These are phyloP conservation scores for Scylla paramamosain DNA, from an alignment of 1,140 invertebrate genomes.

Conservation along the genomic window DNA sequence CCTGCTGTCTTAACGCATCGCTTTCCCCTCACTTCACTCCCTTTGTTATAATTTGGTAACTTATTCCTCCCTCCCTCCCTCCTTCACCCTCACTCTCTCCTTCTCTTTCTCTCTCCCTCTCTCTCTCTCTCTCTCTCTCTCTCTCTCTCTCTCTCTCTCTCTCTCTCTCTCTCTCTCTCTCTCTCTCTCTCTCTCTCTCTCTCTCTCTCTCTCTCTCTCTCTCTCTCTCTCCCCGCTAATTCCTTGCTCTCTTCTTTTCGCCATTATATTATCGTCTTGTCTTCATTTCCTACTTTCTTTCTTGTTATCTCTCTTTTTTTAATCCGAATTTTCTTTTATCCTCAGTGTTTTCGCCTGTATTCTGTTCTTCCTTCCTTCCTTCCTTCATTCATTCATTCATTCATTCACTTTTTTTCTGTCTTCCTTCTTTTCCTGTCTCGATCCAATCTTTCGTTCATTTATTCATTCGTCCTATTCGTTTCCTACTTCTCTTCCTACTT, in stretches of 20 bases:
- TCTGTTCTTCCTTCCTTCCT: too few species aligned
- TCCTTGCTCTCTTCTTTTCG: too few species aligned
- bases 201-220: neutral
- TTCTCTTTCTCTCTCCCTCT: neutral
- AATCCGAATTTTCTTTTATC: too few species aligned
- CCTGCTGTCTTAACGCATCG: neutral
- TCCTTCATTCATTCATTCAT: too few species aligned
- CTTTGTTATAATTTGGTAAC: slow-evolving; percentile 26
- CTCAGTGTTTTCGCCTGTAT: too few species aligned
- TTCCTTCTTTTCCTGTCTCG: too few species aligned
- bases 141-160: slow-evolving; percentile 3
- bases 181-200: neutral
- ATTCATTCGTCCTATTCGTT: too few species aligned
- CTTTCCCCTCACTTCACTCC: slow-evolving; percentile 31
- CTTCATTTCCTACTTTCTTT: neutral
- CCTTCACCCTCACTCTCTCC: neutral
- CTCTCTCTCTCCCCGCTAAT: neutral
- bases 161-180: neutral
- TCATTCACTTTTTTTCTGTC: too few species aligned
- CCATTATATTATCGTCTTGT: too few species aligned
- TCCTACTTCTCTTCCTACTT: too few species aligned
- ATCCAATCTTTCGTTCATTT: too few species aligned
- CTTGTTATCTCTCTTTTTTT: neutral
- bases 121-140: neutral
- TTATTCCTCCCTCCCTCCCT: neutral